phyloP scores from a whole-genome alignment of 2,888 invertebrate species.

The Synergus laeviventris region DNA sequence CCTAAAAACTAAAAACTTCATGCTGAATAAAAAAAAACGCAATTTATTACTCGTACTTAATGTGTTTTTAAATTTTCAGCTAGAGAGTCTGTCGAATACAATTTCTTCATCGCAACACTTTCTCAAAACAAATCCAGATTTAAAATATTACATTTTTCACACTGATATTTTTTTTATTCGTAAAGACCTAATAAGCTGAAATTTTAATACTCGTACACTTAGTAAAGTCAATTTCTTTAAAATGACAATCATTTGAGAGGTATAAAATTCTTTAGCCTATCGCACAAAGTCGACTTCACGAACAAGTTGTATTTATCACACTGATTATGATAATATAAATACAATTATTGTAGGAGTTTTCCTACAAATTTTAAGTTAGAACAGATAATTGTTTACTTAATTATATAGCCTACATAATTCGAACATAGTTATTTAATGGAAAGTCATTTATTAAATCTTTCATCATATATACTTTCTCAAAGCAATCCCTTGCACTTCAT shows the following conservation, averaged over 20 bases:
- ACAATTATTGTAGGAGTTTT: slow-evolving; percentile 51
- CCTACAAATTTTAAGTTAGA: slow-evolving; percentile 6
- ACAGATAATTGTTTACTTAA: slow-evolving; percentile 1
- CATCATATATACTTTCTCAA: slow-evolving; percentile 54
- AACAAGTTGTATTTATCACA: slow-evolving; percentile 46
- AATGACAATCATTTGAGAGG: slow-evolving; percentile 45
- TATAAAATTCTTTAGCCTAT: slow-evolving; percentile 31
- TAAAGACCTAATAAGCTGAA: slow-evolving; percentile 40
- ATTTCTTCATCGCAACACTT: slow-evolving; percentile 12
- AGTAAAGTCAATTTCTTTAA: slow-evolving; percentile 28
- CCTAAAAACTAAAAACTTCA: slow-evolving; percentile 22
- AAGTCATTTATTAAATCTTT: slow-evolving; percentile 60
- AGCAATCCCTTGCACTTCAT: slow-evolving; percentile 42
- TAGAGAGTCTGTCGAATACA: slow-evolving; percentile 7
- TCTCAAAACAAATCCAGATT: slow-evolving; percentile 1
- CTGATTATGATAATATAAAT: slow-evolving; percentile 48
- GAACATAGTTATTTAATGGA: slow-evolving; percentile 47
- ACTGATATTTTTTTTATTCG: slow-evolving; percentile 16
- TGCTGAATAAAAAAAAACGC: neutral
- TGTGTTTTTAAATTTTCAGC: neutral
- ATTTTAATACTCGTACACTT: slow-evolving; percentile 39
- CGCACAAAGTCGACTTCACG: slow-evolving; percentile 43
- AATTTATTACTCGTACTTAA: slow-evolving; percentile 16
- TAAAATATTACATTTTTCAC: slow-evolving; percentile 25
- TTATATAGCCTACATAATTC: slow-evolving; percentile 22